Percentiles rank a stretch among this genome's conserved stretches.
phyloP scores from a whole-genome alignment of 2,113 vertebrate species.

The Ramphastos sulfuratus region DNA sequence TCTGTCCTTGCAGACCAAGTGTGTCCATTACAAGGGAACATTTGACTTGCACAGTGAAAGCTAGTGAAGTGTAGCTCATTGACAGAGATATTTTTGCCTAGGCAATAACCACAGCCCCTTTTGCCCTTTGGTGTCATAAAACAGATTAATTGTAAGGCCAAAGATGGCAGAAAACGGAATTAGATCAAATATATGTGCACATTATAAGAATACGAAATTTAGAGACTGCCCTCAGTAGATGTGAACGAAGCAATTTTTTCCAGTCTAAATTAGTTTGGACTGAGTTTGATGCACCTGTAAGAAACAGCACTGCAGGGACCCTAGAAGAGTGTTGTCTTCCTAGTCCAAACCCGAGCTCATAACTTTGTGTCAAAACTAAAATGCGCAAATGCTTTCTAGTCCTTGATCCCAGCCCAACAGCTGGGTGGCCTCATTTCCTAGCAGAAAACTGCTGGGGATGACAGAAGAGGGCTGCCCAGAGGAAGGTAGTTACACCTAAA shows the following conservation, averaged over 20 bases:
- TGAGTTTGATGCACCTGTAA: not conserved
- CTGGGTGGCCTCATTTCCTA: not conserved
- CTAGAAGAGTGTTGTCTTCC: not conserved
- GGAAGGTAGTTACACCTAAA: not conserved
- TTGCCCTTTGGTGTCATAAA: not conserved
- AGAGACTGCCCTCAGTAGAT: not conserved
- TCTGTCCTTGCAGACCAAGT: conserved; percentile 47
- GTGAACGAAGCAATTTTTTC: not conserved
- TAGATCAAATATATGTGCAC: not conserved
- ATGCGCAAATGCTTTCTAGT: not conserved
- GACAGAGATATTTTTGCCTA: not conserved
- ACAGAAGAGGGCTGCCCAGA: not conserved
- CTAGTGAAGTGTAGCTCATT: not conserved
- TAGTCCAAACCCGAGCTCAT: not conserved
- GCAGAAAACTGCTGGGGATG: not conserved
- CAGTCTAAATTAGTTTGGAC: not conserved
- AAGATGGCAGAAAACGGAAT: not conserved
- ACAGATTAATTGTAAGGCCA: not conserved
- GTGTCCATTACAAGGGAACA: not conserved
- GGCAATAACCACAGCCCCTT: not conserved
- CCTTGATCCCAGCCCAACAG: not conserved
- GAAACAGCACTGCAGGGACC: not conserved
- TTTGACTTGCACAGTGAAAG: conserved; percentile 23
- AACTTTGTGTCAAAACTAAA: not conserved
- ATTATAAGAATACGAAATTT: not conserved